These are phyloP conservation scores for Tryphoninae sp. DNA, from an alignment of 2,888 invertebrate genomes.

Conservation along the genomic window DNA sequence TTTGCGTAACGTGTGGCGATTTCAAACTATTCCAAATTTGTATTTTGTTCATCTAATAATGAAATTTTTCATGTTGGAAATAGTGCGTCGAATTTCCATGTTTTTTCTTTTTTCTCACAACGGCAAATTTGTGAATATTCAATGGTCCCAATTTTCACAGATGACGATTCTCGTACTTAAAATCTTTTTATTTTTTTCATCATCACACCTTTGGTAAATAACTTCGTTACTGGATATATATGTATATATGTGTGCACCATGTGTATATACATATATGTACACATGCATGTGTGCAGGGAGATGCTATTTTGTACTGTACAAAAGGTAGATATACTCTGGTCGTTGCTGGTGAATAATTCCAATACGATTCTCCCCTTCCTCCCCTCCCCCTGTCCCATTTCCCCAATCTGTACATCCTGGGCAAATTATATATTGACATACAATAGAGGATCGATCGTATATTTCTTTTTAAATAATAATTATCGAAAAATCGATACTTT, in stretches of 20 bases:
- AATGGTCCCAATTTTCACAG: neutral
- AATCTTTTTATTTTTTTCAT: slow-evolving; percentile 68
- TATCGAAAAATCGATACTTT: slow-evolving; percentile 18
- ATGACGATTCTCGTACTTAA: slow-evolving; percentile 63
- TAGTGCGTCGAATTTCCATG: slow-evolving; percentile 6
- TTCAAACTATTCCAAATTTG: slow-evolving; percentile 1
- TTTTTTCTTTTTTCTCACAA: slow-evolving; percentile 54
- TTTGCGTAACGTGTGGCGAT: slow-evolving; percentile 62
- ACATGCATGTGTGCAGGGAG: slow-evolving; percentile 73
- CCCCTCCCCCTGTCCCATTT: neutral
- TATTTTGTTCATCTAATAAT: neutral
- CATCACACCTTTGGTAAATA: slow-evolving; percentile 75
- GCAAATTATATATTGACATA: slow-evolving; percentile 56
- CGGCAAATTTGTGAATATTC: neutral
- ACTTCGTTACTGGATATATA: slow-evolving; percentile 76
- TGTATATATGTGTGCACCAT: slow-evolving; percentile 70
- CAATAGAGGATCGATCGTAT: slow-evolving; percentile 32
- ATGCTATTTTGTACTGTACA: slow-evolving; percentile 81
- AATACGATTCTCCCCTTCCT: slow-evolving; percentile 38
- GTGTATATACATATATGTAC: slow-evolving; percentile 73
- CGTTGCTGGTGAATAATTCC: slow-evolving; percentile 75
- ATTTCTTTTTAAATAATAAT: slow-evolving; percentile 32
- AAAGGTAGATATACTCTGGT: slow-evolving; percentile 80
- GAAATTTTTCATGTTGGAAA: slow-evolving; percentile 5
- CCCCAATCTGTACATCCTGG: slow-evolving; percentile 58